Evolutionary conservation across 2,797 vertebrate genomes (phyloP).

Genomic region (Adrianichthys oophorus): DNA sequence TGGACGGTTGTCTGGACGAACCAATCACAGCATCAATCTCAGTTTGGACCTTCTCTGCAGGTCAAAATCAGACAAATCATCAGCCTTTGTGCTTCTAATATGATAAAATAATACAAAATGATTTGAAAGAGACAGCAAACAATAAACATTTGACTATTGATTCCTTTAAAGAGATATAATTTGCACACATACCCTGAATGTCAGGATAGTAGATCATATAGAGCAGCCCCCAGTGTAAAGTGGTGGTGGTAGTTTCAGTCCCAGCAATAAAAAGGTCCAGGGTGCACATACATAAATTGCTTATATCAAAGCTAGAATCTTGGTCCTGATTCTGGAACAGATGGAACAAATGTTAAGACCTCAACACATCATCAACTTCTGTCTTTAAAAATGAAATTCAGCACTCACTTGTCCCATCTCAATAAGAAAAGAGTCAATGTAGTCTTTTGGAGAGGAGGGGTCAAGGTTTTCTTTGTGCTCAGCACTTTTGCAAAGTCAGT

Average conservation of each 20-base stretch:
- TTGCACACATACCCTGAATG: constrained; percentile 71
- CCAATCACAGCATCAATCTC: constrained; percentile 66
- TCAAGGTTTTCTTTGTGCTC: constrained; percentile 66
- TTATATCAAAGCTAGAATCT: constrained; percentile 65
- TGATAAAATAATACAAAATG: background rate
- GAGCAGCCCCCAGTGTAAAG: constrained; percentile 81
- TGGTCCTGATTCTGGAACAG: constrained; percentile 42
- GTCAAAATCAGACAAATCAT: constrained; percentile 2
- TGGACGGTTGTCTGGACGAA: constrained; percentile 46
- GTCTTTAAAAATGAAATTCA: too few relatives aligned
- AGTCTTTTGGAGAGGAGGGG: constrained; percentile 66
- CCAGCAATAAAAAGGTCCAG: constrained; percentile 78
- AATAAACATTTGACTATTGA: background rate
- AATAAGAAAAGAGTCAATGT: constrained; percentile 75
- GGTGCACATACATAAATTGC: constrained; percentile 63
- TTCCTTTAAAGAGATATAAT: too few relatives aligned
- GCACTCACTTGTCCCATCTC: constrained; percentile 74
- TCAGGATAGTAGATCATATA: constrained; percentile 81
- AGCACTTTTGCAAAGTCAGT: constrained; percentile 7
- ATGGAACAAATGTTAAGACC: constrained; percentile 2
- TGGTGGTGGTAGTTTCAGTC: constrained; percentile 72
- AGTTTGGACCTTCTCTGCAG: constrained; percentile 59
- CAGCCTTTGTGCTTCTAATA: background rate
- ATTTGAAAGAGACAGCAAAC: background rate
- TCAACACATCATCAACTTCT: too few relatives aligned